Evolutionary conservation across 2,113 vertebrate genomes (phyloP).

Genomic region (Elachura formosa): DNA sequence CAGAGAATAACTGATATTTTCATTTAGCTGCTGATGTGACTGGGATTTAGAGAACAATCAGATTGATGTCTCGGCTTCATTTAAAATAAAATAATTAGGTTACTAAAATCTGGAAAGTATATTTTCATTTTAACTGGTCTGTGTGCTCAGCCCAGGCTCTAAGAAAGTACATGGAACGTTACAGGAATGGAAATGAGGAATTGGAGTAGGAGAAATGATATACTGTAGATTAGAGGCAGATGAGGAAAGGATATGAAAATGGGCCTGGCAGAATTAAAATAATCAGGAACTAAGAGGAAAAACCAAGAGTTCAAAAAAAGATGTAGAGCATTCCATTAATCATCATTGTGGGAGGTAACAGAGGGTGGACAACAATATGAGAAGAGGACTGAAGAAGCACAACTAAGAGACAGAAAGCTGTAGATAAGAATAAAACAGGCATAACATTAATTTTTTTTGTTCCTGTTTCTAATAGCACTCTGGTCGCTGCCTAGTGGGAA

Average conservation of each 20-base stretch:
- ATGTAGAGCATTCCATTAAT: conserved; percentile 57
- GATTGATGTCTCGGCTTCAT: conserved; percentile 55
- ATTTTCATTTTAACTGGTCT: conserved; percentile 69
- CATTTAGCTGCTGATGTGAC: conserved; percentile 56
- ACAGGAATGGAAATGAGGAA: conserved; percentile 61
- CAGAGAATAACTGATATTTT: conserved; percentile 61
- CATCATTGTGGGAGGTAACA: conserved; percentile 56
- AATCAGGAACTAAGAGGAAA: conserved; percentile 67
- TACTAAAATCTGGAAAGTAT: conserved; percentile 64
- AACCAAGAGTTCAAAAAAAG: conserved; percentile 65
- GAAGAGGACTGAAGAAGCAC: background rate
- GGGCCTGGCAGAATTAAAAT: conserved; percentile 66
- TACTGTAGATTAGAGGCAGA: conserved; percentile 62
- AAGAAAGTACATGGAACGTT: conserved; percentile 10
- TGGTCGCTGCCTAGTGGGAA: background rate
- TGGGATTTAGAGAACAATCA: conserved; percentile 53
- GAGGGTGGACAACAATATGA: conserved; percentile 43
- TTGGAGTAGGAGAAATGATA: conserved; percentile 31
- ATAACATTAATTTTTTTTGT: background rate
- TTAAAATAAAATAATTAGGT: conserved; percentile 70
- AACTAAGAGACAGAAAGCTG: conserved; percentile 4
- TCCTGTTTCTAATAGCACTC: background rate
- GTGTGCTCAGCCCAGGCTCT: conserved; percentile 29
- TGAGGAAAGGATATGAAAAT: conserved; percentile 61
- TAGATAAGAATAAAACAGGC: conserved; percentile 45